Conservation (phyloP, 2,888 invertebrate species). For the Drosophila percnosoma region DNA sequence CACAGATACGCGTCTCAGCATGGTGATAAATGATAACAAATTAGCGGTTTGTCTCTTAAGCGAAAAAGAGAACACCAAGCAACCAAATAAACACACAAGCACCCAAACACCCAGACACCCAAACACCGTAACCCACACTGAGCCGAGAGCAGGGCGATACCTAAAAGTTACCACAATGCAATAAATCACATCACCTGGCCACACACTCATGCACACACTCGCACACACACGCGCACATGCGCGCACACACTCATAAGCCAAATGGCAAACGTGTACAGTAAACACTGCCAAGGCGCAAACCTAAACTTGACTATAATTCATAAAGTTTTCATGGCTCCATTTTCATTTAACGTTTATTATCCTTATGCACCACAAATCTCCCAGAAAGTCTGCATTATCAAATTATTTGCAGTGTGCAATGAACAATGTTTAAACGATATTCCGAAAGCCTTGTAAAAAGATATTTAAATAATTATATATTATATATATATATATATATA, state of each 20-base stretch:
- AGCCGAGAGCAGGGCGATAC: slow-evolving; percentile 48
- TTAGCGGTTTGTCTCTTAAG: slow-evolving; percentile 67
- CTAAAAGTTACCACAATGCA: slow-evolving; percentile 79
- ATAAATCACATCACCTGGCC: slow-evolving; percentile 76
- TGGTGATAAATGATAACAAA: slow-evolving; percentile 81
- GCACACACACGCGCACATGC: slow-evolving; percentile 7
- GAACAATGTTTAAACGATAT: background rate
- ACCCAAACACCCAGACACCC: background rate
- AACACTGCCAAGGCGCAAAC: slow-evolving; percentile 22
- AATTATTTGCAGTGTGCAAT: background rate
- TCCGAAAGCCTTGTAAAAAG: background rate
- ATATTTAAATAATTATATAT: background rate
- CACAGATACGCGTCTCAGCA: slow-evolving; percentile 49
- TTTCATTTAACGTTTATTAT: background rate
- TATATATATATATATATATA: background rate
- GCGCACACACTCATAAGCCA: slow-evolving; percentile 13
- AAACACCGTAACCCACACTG: background rate
- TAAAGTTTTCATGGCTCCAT: slow-evolving; percentile 3
- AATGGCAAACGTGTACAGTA: slow-evolving; percentile 43
- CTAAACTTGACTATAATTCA: background rate
- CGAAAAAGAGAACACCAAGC: slow-evolving; percentile 56
- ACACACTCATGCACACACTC: slow-evolving; percentile 25
- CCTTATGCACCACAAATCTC: background rate
- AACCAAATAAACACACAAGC: slow-evolving; percentile 26
- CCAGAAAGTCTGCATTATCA: background rate